Base-by-base conservation (phyloP, 1,140 invertebrate genomes). In the Wasmannia auropunctata region DNA sequence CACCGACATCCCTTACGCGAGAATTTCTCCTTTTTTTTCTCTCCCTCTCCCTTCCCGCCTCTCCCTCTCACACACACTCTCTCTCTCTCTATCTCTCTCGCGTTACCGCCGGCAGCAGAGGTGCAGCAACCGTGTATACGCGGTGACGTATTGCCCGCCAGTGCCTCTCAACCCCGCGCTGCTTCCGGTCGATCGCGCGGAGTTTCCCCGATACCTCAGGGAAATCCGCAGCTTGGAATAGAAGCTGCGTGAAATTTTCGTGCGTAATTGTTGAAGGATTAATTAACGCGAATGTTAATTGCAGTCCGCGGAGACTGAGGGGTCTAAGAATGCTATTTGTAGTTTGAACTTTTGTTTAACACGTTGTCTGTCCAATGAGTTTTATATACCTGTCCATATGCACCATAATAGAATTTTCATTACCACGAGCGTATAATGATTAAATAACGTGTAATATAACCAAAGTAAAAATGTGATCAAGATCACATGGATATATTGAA, bases 1-100 rank as follows among this genome's bases (percentile, higher is more conserved):
- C 89, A 85, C 67, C 70, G 84, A 77, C 90, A 91, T 91, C 90
- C 89, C 90, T 86, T 91, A 88, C 67, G 81, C 65, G 65, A 91
- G 37, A 90, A 14, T 43, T 86, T 87, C 85, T 87, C 85, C n/a
- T 37, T 19, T 25, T 75, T 51, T 60, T 14, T 60, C 5, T 63
- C 60, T 25, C 2, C 11, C 56, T 31, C 58, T 6, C 19, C 16
- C 58, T 19, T 14, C 1, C 10, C 79, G 67, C 11, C 34, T 25
- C 31, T n/a, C 10, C n/a, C n/a, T n/a, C n/a, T n/a, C n/a, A n/a
- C n/a, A n/a, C 40, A 43, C 25, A 16, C 11, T 31, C 28, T 31
- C 14, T 25, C 40, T 69, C 22, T 14, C 22, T n/a, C 19, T 46
- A 19, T 79, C 72, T 49, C 34, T 8, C 11, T 8, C n/a, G 22